Evolutionary conservation across 2,888 invertebrate genomes (phyloP), one percentile per base, ranked within the genome.

Genomic region (Agrenia bidenticulata): DNA sequence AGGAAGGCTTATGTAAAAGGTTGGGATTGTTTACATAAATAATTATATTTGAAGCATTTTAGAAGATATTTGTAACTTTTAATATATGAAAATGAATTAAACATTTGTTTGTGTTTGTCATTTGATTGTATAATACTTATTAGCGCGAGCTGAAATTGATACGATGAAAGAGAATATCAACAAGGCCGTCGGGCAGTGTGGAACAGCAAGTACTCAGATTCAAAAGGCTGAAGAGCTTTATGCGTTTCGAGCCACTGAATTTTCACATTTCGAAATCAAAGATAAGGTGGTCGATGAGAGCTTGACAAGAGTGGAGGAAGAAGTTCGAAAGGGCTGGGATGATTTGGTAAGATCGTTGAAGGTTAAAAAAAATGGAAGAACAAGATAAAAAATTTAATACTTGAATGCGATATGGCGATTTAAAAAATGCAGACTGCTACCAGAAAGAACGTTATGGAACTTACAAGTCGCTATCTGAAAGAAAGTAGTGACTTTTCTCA

Each of bases 261-360:
- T 39, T 2, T 57, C 41, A 9, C 41, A 32, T 39, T 19, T 17
- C 2, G 23, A 21, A 17, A 57, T 57, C 19, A 37, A 41, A 21
- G 56, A 57, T 19, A 57, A 39, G 19, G 56, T 57, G 2, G 37
- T 57, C 5, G 4, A 9, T 17, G 56, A 57, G 5, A 21, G 56
- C 32, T 21, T 57, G 23, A 21, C 7, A 2, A 57, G 15, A n/a
- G 19, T 57, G 17, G 32, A 57, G 5, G 24, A 21, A 2, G 56
- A 57, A 19, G 5, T 57, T 17, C 15, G 9, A 23, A 21, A 2
- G n/a, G 56, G 41, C 4, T 41, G 56, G 41, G 56, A 57, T 2
- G 7, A 21, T 2, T 39, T 57, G 56, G 56, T 57, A 32, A 55
- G 15, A 23, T 49, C n/a, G n/a, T n/a, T n/a, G 7, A 11, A 7